A percentile compares a stretch with the other conserved stretches of the same genome.
Evolutionary conservation across 2,113 vertebrate species (phyloP).

Genomic region (Gavialis gangeticus): DNA sequence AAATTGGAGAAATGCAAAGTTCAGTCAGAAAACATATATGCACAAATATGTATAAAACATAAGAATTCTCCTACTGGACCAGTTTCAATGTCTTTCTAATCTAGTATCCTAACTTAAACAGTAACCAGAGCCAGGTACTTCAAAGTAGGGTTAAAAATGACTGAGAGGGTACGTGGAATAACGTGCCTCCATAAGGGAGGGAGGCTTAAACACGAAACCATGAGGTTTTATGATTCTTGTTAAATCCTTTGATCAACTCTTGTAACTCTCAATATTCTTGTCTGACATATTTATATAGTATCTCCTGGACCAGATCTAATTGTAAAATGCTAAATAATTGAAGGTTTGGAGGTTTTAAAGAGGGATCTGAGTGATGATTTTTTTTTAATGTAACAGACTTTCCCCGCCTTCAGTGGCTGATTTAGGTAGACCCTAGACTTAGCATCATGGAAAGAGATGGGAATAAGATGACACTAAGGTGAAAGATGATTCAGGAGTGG

Average conservation of each 20-base stretch:
- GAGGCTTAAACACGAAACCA: neutral
- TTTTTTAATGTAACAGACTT: no score
- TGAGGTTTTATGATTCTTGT: neutral
- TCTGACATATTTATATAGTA: neutral
- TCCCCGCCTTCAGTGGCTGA: no score
- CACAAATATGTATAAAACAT: neutral
- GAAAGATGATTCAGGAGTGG: no score
- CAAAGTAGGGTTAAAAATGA: neutral
- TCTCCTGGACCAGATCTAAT: neutral
- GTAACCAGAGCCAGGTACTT: neutral
- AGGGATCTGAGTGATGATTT: no score
- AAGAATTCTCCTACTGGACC: neutral
- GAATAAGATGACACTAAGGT: no score
- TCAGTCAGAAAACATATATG: neutral
- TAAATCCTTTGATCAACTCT: neutral
- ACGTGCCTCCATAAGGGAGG: neutral
- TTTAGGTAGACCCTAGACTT: no score
- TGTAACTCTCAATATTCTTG: neutral
- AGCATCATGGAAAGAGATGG: no score
- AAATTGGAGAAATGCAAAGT: neutral
- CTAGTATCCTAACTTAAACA: neutral
- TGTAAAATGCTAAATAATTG: neutral
- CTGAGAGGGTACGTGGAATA: no score
- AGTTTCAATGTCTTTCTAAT: neutral
- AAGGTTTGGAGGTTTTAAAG: neutral